Base-by-base conservation (phyloP, 2,113 vertebrate genomes). In the Symphodus melops region DNA sequence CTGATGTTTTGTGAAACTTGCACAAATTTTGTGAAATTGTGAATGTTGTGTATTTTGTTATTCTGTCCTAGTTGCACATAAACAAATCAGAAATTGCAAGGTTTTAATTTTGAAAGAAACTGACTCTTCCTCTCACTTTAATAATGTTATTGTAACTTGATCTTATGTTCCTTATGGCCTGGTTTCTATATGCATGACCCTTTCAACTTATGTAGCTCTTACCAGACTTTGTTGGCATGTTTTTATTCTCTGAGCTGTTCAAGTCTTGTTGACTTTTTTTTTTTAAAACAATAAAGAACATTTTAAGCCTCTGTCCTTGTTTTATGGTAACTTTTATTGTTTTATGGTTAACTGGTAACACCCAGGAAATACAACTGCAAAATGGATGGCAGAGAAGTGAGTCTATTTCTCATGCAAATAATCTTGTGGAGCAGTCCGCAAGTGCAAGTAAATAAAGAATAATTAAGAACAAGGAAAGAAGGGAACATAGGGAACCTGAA, bases 271-370 rank as follows among this genome's bases (percentile, higher is more conserved):
- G n/a, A 69, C 48, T 61, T 69, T 79, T 70, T 56, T 48, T 60
- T 69, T 79, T 70, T 56, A 49, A 74, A 72, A 78, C 52, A 86
- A 81, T 90, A 88, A 90, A 90, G 21, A 48, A 36, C 0, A 36
- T 77, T 75, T 85, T 44, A 49, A 75, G 11, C 39, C 37, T 20
- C 16, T 36, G 9, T 5, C 21, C 42, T 46, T 44, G 25, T 67
- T n/a, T n/a, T n/a, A n/a, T n/a, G n/a, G n/a, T n/a, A n/a, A n/a
- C n/a, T n/a, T n/a, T n/a, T n/a, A n/a, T n/a, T n/a, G n/a, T n/a
- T n/a, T n/a, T n/a, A n/a, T n/a, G n/a, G n/a, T n/a, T n/a, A n/a
- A n/a, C n/a, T n/a, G n/a, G n/a, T n/a, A n/a, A n/a, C n/a, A n/a
- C n/a, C n/a, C n/a, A n/a, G n/a, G n/a, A n/a, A n/a, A n/a, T n/a